Evolutionary conservation across 2,888 invertebrate species (phyloP), one percentile per base, ranked within the genome.

Genomic region (Hetaerina titia): DNA sequence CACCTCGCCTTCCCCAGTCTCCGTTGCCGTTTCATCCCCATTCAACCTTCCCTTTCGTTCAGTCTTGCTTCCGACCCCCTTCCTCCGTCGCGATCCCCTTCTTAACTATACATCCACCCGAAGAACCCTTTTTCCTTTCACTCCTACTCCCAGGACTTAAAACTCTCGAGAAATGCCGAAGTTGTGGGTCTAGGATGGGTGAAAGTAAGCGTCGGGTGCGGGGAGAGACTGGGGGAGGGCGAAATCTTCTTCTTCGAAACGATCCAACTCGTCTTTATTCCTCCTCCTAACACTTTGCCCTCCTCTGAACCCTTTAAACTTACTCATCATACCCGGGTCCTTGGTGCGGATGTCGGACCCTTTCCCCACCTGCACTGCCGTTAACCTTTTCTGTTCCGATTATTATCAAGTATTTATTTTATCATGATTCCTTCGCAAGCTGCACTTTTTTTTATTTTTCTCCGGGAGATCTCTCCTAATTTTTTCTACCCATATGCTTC

Each of bases 61-160:
- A 11, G 81, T 31, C 81, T 81, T 31, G 45, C 15, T n/a, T 31
- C 81, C 13, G 25, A 81, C n/a, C 81, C 31, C 31, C 22, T 25
- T 11, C 25, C 69, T 22, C 17, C 81, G 31, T 22, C 81, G 81
- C 81, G 31, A 81, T 81, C 81, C 81, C 31, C 31, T 81, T 11
- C 81, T 81, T 31, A 81, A 81, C 90, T 90, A 64, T 92, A 74
- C 69, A 74, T 92, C 92, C 56, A n/a, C 74, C 15, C 92, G 64
- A 57, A 63, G 63, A 17, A n/a, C 58, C 81, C 81, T 31, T 31
- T 81, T 31, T 81, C 81, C 81, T 81, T 81, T 81, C 15, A 13
- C 81, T 81, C 81, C 13, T 57, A 13, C 89, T 13, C 89, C n/a
- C 58, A 89, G 58, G 58, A 89, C 89, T 58, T 89, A 58, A 89